Percentiles rank a stretch among this genome's conserved stretches.
phyloP scores from a whole-genome alignment of 2,113 vertebrate species.

The Anseranas semipalmata region DNA sequence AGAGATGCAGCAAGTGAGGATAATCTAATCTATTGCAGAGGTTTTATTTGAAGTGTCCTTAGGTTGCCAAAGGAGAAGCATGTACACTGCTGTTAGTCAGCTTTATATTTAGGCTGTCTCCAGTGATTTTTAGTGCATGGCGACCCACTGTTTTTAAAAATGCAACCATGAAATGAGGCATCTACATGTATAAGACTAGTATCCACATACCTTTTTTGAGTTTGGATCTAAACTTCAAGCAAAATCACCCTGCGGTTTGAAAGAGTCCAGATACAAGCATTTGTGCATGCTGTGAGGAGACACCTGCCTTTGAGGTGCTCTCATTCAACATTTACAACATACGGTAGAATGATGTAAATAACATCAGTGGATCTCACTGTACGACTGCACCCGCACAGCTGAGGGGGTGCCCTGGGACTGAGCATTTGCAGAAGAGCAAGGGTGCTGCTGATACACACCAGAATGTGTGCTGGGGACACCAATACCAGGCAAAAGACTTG shows the following conservation, averaged over 20 bases:
- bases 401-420: neutral
- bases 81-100: neutral
- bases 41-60: neutral
- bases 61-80: neutral
- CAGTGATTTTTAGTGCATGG: neutral
- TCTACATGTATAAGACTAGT: neutral
- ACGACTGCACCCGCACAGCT: neutral
- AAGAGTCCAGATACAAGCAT: neutral
- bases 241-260: neutral
- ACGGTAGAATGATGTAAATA: neutral
- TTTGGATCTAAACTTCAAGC: neutral
- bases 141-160: neutral
- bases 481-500: neutral
- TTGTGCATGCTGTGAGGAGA: neutral
- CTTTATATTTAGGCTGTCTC: neutral
- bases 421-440: neutral
- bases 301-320: fast-evolving
- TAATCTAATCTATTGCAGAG: neutral
- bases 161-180: neutral
- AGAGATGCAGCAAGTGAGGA: neutral
- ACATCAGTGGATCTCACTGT: neutral
- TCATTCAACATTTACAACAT: neutral
- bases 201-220: neutral
- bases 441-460: neutral
- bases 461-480: neutral